Percentiles rank a stretch among this genome's conserved stretches.
Evolutionary conservation across 2,797 vertebrate genomes (phyloP).

Genomic region (Halcyon leucocephala): DNA sequence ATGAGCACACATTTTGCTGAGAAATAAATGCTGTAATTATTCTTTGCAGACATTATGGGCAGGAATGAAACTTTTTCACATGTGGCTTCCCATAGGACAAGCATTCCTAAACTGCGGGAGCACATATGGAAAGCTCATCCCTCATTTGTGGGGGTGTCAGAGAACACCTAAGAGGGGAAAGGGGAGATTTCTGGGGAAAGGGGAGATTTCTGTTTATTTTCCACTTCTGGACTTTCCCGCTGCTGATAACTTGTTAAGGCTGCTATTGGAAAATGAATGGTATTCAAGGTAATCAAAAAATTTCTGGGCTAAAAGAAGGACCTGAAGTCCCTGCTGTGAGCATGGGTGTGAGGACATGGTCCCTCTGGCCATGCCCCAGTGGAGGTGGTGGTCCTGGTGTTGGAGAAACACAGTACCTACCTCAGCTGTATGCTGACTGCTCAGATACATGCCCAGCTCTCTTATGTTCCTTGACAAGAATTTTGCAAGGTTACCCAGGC

Average conservation of each 20-base stretch:
- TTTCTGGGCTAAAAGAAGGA: neutral
- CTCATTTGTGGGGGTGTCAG: neutral
- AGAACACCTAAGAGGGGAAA: neutral
- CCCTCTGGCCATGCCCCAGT: neutral
- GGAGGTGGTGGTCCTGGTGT: neutral
- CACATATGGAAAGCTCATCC: neutral
- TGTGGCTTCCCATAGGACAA: neutral
- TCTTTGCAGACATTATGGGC: neutral
- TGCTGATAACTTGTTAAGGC: neutral
- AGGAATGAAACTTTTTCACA: neutral
- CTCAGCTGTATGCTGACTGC: fast-evolving
- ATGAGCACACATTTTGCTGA: neutral
- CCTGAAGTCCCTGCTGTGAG: neutral
- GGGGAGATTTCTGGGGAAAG: neutral
- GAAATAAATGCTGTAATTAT: neutral
- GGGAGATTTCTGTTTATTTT: neutral
- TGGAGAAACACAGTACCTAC: neutral
- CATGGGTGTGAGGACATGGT: fast-evolving
- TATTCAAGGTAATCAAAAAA: neutral
- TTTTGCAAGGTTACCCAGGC: neutral
- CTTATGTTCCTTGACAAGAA: neutral
- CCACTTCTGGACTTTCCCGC: neutral
- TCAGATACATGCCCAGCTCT: neutral
- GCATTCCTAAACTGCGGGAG: neutral
- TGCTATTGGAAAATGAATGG: neutral